phyloP scores from a whole-genome alignment of 2,888 invertebrate species.

The Drosophila melanocephala region DNA sequence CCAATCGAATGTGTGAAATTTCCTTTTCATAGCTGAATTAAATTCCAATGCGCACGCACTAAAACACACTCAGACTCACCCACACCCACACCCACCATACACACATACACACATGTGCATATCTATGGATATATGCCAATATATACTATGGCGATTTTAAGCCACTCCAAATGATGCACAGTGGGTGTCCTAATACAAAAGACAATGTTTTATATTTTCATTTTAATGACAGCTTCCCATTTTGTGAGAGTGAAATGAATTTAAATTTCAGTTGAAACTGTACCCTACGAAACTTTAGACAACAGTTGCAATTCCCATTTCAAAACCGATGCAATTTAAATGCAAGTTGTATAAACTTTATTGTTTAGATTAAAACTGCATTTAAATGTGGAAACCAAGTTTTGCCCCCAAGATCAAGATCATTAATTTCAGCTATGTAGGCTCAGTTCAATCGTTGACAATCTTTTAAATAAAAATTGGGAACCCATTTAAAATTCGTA shows the following conservation, averaged over 20 bases:
- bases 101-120: conserved; percentile 9
- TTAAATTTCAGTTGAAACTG: not conserved
- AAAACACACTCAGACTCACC: conserved; percentile 1
- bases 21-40: conserved; percentile 69
- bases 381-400: not conserved
- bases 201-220: not conserved
- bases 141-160: conserved; percentile 19
- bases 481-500: not conserved
- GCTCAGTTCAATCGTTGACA: not conserved
- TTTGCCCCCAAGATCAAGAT: not conserved
- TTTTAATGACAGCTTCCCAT: conserved; percentile 3
- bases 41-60: conserved; percentile 59
- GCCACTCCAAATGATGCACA: conserved; percentile 31
- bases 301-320: not conserved
- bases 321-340: not conserved
- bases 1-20: conserved; percentile 68
- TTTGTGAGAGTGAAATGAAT: not conserved
- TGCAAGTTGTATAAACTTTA: not conserved
- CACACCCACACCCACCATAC: conserved; percentile 13
- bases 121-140: conserved; percentile 18
- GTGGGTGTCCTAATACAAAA: conserved; percentile 23
- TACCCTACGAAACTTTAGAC: not conserved
- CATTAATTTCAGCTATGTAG: not conserved
- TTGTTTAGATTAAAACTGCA: not conserved
- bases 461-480: not conserved